Percentiles rank a stretch among this genome's conserved stretches.
Conservation (phyloP, 2,113 vertebrate species). For the Brienomyrus longianalis region DNA sequence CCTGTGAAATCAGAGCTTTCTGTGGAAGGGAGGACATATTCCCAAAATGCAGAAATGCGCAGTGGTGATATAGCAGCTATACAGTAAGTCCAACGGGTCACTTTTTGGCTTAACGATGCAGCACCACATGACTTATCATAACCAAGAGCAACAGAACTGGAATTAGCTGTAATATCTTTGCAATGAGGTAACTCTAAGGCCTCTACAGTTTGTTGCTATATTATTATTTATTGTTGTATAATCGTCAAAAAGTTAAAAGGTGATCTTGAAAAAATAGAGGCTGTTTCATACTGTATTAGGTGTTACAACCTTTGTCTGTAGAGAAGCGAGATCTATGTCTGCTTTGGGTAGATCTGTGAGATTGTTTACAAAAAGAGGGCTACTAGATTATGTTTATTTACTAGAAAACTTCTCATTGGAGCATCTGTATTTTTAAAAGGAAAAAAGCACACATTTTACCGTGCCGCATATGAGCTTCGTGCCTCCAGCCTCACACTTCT, state of each 20-base stretch:
- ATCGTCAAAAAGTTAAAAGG: background rate
- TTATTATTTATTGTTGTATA: too few species aligned
- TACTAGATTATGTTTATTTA: background rate
- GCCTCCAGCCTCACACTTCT: background rate
- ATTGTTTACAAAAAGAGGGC: background rate
- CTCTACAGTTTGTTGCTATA: background rate
- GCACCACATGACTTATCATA: background rate
- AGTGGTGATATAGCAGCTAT: background rate
- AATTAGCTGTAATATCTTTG: background rate
- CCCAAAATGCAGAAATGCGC: background rate
- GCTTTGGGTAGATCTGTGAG: background rate
- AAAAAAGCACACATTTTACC: background rate
- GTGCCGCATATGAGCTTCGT: background rate
- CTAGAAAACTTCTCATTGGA: background rate
- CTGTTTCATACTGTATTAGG: background rate
- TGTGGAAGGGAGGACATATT: background rate
- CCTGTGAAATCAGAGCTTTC: background rate
- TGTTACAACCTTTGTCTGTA: background rate
- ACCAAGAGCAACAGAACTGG: background rate
- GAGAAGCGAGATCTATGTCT: background rate
- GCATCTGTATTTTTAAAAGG: background rate
- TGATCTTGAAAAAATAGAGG: background rate
- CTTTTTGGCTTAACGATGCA: background rate
- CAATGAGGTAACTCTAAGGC: background rate
- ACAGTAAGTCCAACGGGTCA: background rate